Percentiles rank a stretch among this genome's conserved stretches.
Conservation (phyloP, 2,888 invertebrate species). For the Calameuta idolon region DNA sequence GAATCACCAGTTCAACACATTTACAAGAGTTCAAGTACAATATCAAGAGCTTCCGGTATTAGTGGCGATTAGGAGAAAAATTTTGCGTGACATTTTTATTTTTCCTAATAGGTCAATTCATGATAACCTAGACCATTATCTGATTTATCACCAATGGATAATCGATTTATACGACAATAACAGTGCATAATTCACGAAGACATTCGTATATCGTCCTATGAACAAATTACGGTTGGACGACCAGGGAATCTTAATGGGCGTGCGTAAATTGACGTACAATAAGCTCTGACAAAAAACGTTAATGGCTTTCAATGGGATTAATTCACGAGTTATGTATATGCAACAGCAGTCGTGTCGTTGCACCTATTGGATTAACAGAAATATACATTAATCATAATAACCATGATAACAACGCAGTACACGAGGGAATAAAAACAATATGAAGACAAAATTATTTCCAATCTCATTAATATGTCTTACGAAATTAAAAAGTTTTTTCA, state of each 20-base stretch:
- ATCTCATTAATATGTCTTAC: neutral
- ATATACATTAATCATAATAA: neutral
- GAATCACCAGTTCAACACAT: neutral
- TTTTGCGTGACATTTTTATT: neutral
- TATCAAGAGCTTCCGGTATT: neutral
- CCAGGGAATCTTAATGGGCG: slow-evolving; percentile 39
- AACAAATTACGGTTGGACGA: slow-evolving; percentile 10
- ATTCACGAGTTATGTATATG: slow-evolving; percentile 33
- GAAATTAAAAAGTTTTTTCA: neutral
- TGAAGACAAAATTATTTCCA: neutral
- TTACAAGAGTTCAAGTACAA: neutral
- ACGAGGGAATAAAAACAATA: neutral
- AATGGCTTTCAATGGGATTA: slow-evolving; percentile 53
- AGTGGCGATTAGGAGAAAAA: neutral
- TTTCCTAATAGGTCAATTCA: neutral
- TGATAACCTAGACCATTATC: neutral
- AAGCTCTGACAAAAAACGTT: slow-evolving; percentile 46
- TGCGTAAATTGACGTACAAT: slow-evolving; percentile 50
- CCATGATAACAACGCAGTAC: neutral
- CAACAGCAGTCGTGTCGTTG: neutral
- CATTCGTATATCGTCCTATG: neutral
- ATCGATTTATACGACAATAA: neutral
- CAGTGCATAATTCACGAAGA: neutral
- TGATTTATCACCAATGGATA: neutral
- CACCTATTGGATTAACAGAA: neutral